These are phyloP conservation scores for Temnothorax rugatulus DNA, from an alignment of 2,888 invertebrate genomes.

Conservation along the genomic window DNA sequence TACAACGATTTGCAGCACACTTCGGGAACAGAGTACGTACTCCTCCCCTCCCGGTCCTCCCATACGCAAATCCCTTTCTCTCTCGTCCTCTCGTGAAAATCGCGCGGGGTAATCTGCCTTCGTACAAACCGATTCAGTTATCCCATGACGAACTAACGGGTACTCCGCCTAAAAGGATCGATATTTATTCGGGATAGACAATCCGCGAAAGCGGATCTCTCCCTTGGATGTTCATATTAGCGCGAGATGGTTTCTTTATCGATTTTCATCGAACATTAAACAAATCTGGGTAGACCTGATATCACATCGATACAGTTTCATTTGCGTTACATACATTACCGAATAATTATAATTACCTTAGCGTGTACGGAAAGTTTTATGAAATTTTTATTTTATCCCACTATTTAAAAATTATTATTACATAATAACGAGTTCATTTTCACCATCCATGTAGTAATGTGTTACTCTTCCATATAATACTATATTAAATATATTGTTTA, in stretches of 20 bases:
- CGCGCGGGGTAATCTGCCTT: conserved; percentile 38
- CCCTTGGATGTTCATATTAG: conserved; percentile 13
- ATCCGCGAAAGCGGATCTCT: conserved; percentile 51
- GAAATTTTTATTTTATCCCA: neutral
- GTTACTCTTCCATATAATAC: neutral
- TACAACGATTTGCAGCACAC: conserved; percentile 40
- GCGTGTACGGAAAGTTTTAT: neutral
- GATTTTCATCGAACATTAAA: conserved; percentile 41
- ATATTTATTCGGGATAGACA: conserved; percentile 52
- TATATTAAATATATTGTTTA: conserved; percentile 3
- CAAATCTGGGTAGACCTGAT: neutral
- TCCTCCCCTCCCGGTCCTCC: neutral
- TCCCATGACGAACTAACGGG: conserved; percentile 51
- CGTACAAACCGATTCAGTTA: conserved; percentile 55
- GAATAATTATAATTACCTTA: conserved; percentile 13
- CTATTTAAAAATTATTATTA: neutral
- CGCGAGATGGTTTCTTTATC: conserved; percentile 5
- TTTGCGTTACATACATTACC: neutral
- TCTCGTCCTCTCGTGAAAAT: conserved; percentile 3
- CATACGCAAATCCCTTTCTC: conserved; percentile 18
- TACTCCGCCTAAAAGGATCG: conserved; percentile 46
- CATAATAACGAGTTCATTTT: neutral
- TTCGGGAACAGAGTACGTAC: conserved; percentile 34
- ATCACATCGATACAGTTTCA: neutral
- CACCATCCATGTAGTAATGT: neutral